Evolutionary conservation across 2,113 vertebrate species (phyloP).

Genomic region (Tetraodon nigroviridis): DNA sequence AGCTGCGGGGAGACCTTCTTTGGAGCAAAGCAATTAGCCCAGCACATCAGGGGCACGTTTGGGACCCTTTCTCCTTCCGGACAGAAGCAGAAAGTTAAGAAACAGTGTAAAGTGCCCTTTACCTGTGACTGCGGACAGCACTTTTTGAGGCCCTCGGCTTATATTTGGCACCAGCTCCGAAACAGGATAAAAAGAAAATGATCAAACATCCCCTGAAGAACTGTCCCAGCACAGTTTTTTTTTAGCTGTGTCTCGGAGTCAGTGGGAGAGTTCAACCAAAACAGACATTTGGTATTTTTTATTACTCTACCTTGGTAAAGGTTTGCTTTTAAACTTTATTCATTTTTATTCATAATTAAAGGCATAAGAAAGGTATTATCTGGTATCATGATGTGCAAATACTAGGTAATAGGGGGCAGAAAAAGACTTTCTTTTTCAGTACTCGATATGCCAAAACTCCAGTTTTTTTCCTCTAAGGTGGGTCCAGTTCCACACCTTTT

Average conservation of each 20-base stretch:
- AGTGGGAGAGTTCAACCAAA: not conserved
- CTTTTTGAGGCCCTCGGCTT: slow-evolving; percentile 72
- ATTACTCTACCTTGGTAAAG: not conserved
- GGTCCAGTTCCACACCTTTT: slow-evolving; percentile 41
- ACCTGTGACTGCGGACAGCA: slow-evolving; percentile 69
- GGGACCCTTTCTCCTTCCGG: slow-evolving; percentile 1
- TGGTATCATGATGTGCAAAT: slow-evolving; percentile 63
- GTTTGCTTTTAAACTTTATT: slow-evolving; percentile 13
- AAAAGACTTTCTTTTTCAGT: slow-evolving; percentile 1
- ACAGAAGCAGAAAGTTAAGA: slow-evolving; percentile 15
- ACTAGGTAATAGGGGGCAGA: slow-evolving; percentile 46
- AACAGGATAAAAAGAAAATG: slow-evolving; percentile 45
- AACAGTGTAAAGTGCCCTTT: slow-evolving; percentile 61
- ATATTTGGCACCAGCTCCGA: slow-evolving; percentile 76
- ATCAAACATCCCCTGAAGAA: slow-evolving; percentile 22
- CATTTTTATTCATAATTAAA: slow-evolving; percentile 33
- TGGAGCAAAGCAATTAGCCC: slow-evolving; percentile 44
- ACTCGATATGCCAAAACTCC: slow-evolving; percentile 31
- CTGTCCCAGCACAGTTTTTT: not conserved
- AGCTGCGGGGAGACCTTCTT: slow-evolving; percentile 65
- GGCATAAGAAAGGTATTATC: slow-evolving; percentile 21
- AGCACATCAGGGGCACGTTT: slow-evolving; percentile 36
- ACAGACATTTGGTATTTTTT: not conserved
- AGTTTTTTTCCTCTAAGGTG: slow-evolving; percentile 42
- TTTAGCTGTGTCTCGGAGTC: not conserved